phyloP scores from a whole-genome alignment of 2,888 invertebrate genomes.

The Eupithecia subumbrata region DNA sequence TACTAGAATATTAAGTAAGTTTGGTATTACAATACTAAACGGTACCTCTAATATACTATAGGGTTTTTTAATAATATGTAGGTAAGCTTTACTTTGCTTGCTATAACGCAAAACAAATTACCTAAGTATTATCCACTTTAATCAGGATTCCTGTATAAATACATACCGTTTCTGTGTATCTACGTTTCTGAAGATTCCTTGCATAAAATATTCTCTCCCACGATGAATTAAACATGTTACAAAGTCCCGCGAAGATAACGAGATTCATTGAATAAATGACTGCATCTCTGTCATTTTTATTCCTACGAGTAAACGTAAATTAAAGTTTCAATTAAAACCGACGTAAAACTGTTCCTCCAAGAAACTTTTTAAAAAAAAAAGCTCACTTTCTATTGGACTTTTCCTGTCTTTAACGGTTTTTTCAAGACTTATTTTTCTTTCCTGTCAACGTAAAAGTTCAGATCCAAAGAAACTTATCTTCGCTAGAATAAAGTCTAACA shows the following conservation, averaged over 20 bases:
- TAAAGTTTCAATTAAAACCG: neutral
- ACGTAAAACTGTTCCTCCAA: neutral
- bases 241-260: neutral
- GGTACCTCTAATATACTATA: neutral
- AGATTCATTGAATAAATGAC: slow-evolving; percentile 1
- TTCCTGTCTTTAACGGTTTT: neutral
- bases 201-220: neutral
- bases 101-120: neutral
- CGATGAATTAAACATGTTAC: slow-evolving; percentile 2
- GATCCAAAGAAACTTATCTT: neutral
- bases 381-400: neutral
- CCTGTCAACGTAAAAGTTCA: neutral
- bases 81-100: neutral
- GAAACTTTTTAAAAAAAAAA: neutral
- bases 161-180: neutral
- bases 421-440: neutral
- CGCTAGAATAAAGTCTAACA: neutral
- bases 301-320: neutral
- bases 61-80: no score
- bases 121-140: neutral
- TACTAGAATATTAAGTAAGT: neutral
- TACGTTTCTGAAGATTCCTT: neutral
- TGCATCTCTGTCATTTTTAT: neutral
- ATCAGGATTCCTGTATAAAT: neutral
- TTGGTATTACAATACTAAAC: neutral